Percentiles rank a stretch among this genome's conserved stretches.
These are phyloP conservation scores for Leptinotarsa texana DNA, from an alignment of 1,140 invertebrate species.

Conservation along the genomic window DNA sequence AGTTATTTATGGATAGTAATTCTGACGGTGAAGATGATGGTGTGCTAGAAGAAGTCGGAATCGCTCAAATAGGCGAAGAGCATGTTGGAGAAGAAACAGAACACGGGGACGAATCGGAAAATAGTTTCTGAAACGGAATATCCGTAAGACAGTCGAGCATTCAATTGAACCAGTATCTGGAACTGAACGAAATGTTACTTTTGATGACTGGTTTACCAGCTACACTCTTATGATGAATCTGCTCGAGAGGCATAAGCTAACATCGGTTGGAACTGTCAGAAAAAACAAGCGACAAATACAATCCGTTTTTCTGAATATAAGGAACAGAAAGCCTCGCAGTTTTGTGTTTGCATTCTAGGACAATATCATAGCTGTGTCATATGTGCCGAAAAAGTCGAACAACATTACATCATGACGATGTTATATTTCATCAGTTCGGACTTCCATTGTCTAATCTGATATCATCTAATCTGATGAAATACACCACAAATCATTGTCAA, in stretches of 20 bases:
- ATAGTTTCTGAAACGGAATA: too few species aligned
- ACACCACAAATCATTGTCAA: too few species aligned
- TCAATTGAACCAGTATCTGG: neutral
- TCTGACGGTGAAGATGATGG: too few species aligned
- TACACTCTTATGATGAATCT: constrained; percentile 38
- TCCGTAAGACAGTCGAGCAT: too few species aligned
- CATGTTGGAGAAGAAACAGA: too few species aligned
- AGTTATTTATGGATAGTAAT: too few species aligned
- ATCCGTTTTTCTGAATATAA: constrained; percentile 9
- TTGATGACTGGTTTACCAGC: constrained; percentile 32
- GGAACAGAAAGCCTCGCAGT: neutral
- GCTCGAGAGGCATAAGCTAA: constrained; percentile 39
- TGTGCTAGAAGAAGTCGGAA: too few species aligned
- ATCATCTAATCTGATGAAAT: too few species aligned
- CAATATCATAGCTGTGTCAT: constrained; percentile 36
- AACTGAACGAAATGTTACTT: constrained; percentile 22
- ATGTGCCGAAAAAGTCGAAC: constrained; percentile 35
- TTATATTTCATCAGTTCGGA: too few species aligned
- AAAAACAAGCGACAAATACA: constrained; percentile 43
- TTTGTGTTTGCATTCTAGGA: constrained; percentile 32
- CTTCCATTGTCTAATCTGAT: too few species aligned
- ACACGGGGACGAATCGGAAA: too few species aligned
- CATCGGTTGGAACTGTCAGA: constrained; percentile 45
- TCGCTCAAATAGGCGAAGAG: too few species aligned
- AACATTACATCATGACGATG: constrained; percentile 43